These are phyloP conservation scores for Hedychridium roseum DNA, from an alignment of 2,888 invertebrate species.

Conservation along the genomic window DNA sequence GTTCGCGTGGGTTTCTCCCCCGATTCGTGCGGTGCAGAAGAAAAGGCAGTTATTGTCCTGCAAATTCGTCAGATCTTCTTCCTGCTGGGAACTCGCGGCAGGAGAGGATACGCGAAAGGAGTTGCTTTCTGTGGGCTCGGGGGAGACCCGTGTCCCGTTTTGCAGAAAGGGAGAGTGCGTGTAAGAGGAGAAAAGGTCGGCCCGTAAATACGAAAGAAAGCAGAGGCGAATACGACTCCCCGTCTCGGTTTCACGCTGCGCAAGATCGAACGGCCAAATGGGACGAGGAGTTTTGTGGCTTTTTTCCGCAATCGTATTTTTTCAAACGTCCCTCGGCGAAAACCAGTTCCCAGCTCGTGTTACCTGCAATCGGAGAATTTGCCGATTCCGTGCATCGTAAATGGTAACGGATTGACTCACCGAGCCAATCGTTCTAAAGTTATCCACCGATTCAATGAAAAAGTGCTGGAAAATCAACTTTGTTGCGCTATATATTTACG, in stretches of 20 bases:
- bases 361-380: not conserved
- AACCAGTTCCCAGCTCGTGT: not conserved
- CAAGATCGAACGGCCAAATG: slow-evolving; percentile 18
- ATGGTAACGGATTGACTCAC: not conserved
- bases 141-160: not conserved
- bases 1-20: no score
- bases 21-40: no score
- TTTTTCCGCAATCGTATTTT: not conserved
- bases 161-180: slow-evolving; percentile 1
- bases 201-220: slow-evolving; percentile 24
- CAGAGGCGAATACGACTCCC: slow-evolving; percentile 12
- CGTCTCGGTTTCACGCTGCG: slow-evolving; percentile 19
- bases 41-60: no score
- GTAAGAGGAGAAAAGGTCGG: slow-evolving; percentile 20
- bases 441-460: no score
- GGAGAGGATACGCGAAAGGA: no score
- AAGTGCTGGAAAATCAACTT: no score
- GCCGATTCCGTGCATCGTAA: no score
- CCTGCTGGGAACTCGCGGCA: no score
- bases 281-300: not conserved
- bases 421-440: not conserved
- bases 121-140: no score
- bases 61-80: no score
- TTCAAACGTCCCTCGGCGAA: not conserved
- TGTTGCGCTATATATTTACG: no score